Evolutionary conservation across 2,113 vertebrate genomes (phyloP), one percentile per base, ranked within the genome.

Genomic region (Bubo bubo): DNA sequence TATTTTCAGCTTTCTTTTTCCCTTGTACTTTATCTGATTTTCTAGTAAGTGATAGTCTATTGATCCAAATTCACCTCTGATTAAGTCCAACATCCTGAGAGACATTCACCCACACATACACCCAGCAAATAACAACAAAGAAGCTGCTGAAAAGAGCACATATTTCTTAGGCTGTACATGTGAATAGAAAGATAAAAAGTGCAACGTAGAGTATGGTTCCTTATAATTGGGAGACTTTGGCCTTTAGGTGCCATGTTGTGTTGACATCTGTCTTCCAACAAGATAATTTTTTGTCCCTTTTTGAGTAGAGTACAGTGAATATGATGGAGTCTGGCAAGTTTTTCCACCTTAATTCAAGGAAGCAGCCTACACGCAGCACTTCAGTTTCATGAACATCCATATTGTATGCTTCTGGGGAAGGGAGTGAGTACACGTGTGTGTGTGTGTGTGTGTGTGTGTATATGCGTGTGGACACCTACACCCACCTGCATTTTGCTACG

Each of bases 61-160:
- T 86, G 63, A 94, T 97, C 95, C 71, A 94, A 88, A 90, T 93
- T 96, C 92, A 93, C 70, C 73, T 92, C 59, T 95, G 88, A 91
- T 97, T 96, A 97, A 93, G 79, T 67, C 41, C 50, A 93, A 23
- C 77, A 94, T 76, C 89, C 75, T 95, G 59, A 80, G 79, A 97
- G 52, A 68, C 37, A 39, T 79, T 96, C 58, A 76, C 62, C 55
- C 80, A 86, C 59, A 30, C 64, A 34, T 35, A 63, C n/a, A 63
- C 52, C 59, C 50, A 52, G 59, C 49, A 94, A 91, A 71, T 49
- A 92, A 64, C 34, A 94, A 53, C 58, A 80, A 74, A 89, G 71
- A 21, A 95, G 26, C 39, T 71, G 50, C 47, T 84, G 89, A 83
- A 88, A 85, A 79, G 52, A 56, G 26, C 68, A 60, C 22, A 43